phyloP scores from a whole-genome alignment of 2,113 vertebrate species.

The Setophaga petechia region DNA sequence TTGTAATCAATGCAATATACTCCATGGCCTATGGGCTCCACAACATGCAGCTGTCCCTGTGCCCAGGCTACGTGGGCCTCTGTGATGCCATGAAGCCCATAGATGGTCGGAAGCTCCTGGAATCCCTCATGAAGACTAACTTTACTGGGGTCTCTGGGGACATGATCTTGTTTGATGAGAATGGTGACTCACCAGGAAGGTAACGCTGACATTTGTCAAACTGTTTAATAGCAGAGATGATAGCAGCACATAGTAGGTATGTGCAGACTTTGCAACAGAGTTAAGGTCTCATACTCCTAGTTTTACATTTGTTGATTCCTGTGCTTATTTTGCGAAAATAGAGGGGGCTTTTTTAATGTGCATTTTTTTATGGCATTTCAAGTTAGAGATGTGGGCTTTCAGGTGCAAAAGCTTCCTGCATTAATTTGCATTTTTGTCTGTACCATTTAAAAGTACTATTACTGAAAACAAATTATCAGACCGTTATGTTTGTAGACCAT shows the following conservation, averaged over 20 bases:
- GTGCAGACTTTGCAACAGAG: background rate
- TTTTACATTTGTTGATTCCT: background rate
- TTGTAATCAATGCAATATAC: conserved; percentile 98
- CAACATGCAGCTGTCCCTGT: conserved; percentile 90
- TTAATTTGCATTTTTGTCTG: background rate
- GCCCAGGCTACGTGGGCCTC: conserved; percentile 88
- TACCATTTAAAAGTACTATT: background rate
- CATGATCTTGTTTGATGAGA: conserved; percentile 93
- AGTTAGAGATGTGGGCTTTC: background rate
- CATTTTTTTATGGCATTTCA: background rate
- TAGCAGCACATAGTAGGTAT: rapidly evolving
- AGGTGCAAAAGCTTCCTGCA: background rate
- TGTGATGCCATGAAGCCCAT: conserved; percentile 96
- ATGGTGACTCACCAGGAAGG: conserved; percentile 97
- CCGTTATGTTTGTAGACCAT: background rate
- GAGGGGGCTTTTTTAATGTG: background rate
- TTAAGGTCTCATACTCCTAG: background rate
- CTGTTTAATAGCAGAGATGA: background rate
- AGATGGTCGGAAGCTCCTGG: conserved; percentile 91
- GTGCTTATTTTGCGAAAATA: background rate
- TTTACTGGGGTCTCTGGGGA: conserved; percentile 95
- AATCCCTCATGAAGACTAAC: conserved; percentile 96
- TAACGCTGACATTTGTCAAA: conserved; percentile 42
- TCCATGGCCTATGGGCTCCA: conserved; percentile 97
- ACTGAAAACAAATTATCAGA: background rate